Evolutionary conservation across 2,113 vertebrate species (phyloP), one percentile per base, ranked within the genome.

Genomic region (Leptodactylus fuscus): DNA sequence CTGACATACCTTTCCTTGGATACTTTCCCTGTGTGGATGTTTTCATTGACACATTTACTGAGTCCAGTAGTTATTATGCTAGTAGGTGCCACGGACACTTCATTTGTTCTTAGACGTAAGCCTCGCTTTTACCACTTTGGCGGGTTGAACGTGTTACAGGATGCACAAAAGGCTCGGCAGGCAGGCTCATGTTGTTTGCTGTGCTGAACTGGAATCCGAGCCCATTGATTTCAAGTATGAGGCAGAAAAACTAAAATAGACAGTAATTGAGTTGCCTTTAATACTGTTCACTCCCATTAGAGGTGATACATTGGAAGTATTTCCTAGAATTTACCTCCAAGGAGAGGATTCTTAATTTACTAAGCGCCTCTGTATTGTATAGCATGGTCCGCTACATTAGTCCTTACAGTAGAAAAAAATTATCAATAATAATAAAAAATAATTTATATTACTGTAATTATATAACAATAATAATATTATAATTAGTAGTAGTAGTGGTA

Each of bases 41-140:
- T 84, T 77, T 79, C 51, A 49, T 74, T 48, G 34, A 36, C 34
- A 78, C 48, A 36, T 79, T 44, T 71, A 51, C 34, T 5, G 34
- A 20, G 46, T 81, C 60, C 86, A 87, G 15, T 20, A 49, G 1
- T 88, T 60, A n/a, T 62, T 32, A 82, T 29, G 62, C 46, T 81
- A 82, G 78, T 24, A 48, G 60, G 18, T 67, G 69, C 48, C 81
- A 46, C 29, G 81, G 87, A 84, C 77, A 81, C 81, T 41, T 85
- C 62, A 67, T 85, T 81, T 49, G 48, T 84, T 60, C 53, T 76
- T 5, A 58, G 73, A 46, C 71, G 48, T 74, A 24, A 65, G 82
- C 82, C 18, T 46, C 78, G n/a, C 44, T 4, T 53, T 36, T 83
- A 55, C 24, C 70, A 27, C 36, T 18, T 77, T 85, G 83, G 83